Percentiles rank a stretch among this genome's conserved stretches.
Conservation (phyloP, 2,888 invertebrate species). For the Eupithecia dodoneata region DNA sequence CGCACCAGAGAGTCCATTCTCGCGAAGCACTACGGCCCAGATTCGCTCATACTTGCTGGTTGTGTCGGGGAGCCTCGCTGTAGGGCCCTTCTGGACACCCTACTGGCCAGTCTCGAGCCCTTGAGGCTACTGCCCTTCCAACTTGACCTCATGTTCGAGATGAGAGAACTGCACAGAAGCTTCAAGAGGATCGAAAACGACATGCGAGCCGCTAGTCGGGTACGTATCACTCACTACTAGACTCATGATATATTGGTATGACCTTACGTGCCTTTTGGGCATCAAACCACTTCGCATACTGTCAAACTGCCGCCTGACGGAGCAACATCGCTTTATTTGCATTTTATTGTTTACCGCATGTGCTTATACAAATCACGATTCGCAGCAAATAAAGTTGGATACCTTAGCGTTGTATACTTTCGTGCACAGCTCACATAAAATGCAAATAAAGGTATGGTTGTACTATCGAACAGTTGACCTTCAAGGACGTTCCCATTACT, state of each 20-base stretch:
- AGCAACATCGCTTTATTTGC: slow-evolving; percentile 81
- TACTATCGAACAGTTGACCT: slow-evolving; percentile 57
- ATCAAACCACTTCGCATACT: slow-evolving; percentile 61
- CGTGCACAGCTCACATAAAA: slow-evolving; percentile 83
- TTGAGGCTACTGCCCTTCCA: slow-evolving; percentile 91
- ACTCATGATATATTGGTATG: slow-evolving; percentile 39
- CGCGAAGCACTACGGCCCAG: slow-evolving; percentile 90
- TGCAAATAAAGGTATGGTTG: slow-evolving; percentile 77
- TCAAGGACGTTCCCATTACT: slow-evolving; percentile 55
- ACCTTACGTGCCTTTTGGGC: slow-evolving; percentile 57
- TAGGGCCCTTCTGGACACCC: slow-evolving; percentile 87
- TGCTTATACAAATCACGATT: slow-evolving; percentile 73
- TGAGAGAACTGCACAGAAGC: slow-evolving; percentile 89
- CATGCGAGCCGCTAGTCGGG: slow-evolving; percentile 81
- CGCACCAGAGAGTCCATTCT: slow-evolving; percentile 92
- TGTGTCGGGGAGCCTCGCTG: slow-evolving; percentile 83
- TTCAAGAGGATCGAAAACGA: slow-evolving; percentile 87
- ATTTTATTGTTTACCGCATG: slow-evolving; percentile 83
- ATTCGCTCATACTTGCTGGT: slow-evolving; percentile 88
- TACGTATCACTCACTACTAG: slow-evolving; percentile 54
- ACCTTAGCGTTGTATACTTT: slow-evolving; percentile 63
- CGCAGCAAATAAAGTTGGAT: slow-evolving; percentile 67
- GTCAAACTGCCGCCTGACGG: slow-evolving; percentile 60
- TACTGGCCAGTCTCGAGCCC: slow-evolving; percentile 91
- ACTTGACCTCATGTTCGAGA: slow-evolving; percentile 91